Evolutionary conservation across 2,797 vertebrate genomes (phyloP), one percentile per base, ranked within the genome.

Genomic region (Garrulus glandarius): DNA sequence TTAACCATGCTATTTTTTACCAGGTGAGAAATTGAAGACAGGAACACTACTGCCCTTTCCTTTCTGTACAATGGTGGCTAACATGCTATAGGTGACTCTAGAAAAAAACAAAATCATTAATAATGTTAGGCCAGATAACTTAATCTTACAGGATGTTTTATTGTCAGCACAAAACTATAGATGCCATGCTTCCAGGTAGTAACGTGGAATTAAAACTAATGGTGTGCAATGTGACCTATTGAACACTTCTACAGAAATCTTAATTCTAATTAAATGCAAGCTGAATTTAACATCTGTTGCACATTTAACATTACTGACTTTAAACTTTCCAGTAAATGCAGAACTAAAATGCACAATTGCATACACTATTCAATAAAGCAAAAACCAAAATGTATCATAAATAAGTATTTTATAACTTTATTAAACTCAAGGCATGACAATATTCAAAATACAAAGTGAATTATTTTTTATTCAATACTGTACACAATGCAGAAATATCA

Each of bases 391-490:
- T 93, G 89, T 98, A 94, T 98, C 98, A 99, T 99, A 99, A 99
- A 99, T 99, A 99, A 99, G 97, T 97, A 97, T 90, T 98, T 98
- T 95, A 97, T 98, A 98, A 97, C 96, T 99, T 99, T 99, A 99
- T 99, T 99, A 98, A 98, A 98, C 98, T 98, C 98, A 96, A 98
- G 96, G 98, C 98, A 98, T 96, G 98, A 98, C 94, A 96, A 97
- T 97, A 98, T 98, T 98, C 98, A 98, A 98, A 98, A 98, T 98
- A 98, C 98, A 98, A 98, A 98, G 98, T 98, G 97, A 98, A 98
- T 98, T 98, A 98, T 98, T 98, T 84, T 98, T 98, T 97, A 98
- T 98, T 99, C 99, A 99, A 99, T 99, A 99, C 99, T 99, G 99
- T 99, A 99, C 99, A 99, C 81, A 39, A 97, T 98, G 98, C 98